Base-by-base conservation (phyloP, 2,797 vertebrate genomes). In the Trachops cirrhosus region DNA sequence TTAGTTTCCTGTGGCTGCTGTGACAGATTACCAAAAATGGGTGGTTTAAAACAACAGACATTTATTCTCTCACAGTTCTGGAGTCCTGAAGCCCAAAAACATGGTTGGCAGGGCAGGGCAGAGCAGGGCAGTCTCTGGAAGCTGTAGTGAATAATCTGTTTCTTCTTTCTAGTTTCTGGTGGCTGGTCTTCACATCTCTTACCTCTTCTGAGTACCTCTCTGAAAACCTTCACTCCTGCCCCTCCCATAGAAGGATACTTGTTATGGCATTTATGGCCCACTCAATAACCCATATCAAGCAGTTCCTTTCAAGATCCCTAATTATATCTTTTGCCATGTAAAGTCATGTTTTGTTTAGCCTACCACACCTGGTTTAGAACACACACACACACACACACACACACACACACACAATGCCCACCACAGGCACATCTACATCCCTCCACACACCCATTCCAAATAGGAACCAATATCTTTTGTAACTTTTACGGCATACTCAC, bases 1-100 rank as follows among this genome's bases (percentile, higher is more conserved):
- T 84, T 87, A 73, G 84, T 91, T 88, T 79, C 26, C 41, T 91
- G 44, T 83, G 95, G 41, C 77, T 91, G 21, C 44, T 71, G 21
- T 83, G 89, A 50, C 44, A 89, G 32, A 52, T 77, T 24, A 68
- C 9, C 68, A 59, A 83, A 75, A 80, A 80, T 50, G 9, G 34
- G 52, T 84, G 26, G 24, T 74, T 85, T 68, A 67, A 88, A 89
- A 91, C 80, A 70, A 91, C 5, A 46, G 44, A 73, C 67, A 48
- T 90, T 68, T 93, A 59, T 68, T 91, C 68, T 86, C 4, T 74
- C 22, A 64, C 34, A 68, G 21, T 59, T 87, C 16, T 87, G 62
- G 29, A 87, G 54, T n/a, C 57, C 77, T n/a, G 54, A 41, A 46
- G 34, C 52, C 50, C 8, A 22, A 73, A 89, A 18, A 86, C 57